Evolutionary conservation across 2,113 vertebrate genomes (phyloP), one percentile per base, ranked within the genome.

Genomic region (Bucco capensis): DNA sequence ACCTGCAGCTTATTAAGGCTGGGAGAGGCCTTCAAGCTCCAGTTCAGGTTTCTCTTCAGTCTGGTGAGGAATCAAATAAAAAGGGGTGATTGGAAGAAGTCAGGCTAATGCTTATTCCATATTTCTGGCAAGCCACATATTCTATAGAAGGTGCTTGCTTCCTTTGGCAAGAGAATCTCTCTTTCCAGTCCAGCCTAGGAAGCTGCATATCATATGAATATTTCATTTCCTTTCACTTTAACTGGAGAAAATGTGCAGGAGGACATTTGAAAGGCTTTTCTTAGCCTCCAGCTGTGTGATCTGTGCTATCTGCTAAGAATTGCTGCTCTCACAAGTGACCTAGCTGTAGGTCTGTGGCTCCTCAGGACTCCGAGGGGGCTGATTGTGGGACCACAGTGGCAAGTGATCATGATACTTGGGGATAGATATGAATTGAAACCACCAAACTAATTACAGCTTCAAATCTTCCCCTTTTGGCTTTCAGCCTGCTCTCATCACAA

Each of bases 41-140:
- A 97, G 94, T 97, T 97, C 97, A 96, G 95, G 94, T 97, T 97
- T 97, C 97, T 97, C 92, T 97, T 95, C 90, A 95, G 93, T 79
- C 84, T 94, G 71, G 89, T 93, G 96, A 95, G 91, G 97, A 97
- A 94, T 96, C 94, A 97, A 97, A 95, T 93, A 94, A 97, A 96
- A 96, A n/a, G n/a, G 74, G 47, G 53, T 54, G 51, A 93, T 95
- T 97, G 96, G 88, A 37, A 95, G 95, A 96, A 95, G 94, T 73
- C 74, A 92, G 82, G 80, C n/a, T 89, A 96, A 90, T 95, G 84
- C 91, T 97, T 94, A 96, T 96, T 97, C 95, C 94, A 90, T 94
- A 91, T 95, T 96, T 96, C 95, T 96, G 92, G 95, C 86, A 95
- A 96, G 88, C 37, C 94, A 97, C 97, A 94, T 94, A 88, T 93